Evolutionary conservation across 2,888 invertebrate genomes (phyloP), one percentile per base, ranked within the genome.

Genomic region (Meta bourneti): DNA sequence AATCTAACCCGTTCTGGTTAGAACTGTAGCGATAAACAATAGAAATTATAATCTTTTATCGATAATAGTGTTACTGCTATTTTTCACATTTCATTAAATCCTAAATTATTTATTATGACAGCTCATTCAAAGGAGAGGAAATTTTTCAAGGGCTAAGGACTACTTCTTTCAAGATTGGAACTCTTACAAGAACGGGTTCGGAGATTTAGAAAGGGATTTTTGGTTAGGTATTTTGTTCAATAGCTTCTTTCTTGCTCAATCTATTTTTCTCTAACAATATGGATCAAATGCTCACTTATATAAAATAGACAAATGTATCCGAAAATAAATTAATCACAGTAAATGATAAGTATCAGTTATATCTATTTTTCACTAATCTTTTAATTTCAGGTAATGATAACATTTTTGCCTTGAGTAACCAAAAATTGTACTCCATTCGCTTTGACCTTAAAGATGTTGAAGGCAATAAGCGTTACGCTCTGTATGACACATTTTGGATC

Each of bases 391-490:
- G 78, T 7, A 78, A 78, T n/a, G 78, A 78, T 19, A 78, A 51
- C n/a, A 78, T 78, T 6, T 78, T 13, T 48, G 52, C 78, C 52
- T 16, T 78, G 49, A 78, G n/a, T 19, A 78, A 78, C 78, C 78
- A 78, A 78, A 49, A 19, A 6, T 5, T 52, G 9, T 78, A 78
- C n/a, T 78, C 78, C 4, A 7, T 78, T 16, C 49, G 78, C 8
- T 7, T 78, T 6, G 78, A 78, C 16, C 9, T 52, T 16, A 51
- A 20, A 8, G 52, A 16, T 5, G 52, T 7, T 9, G 78, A 11
- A 16, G 78, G 78, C 1, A n/a, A 11, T 13, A n/a, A n/a, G 13
- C 8, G n/a, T 1, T 78, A 51, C 51, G 52, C 9, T n/a, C 52
- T 51, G 6, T 51, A 2, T 16, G 8, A 11, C 49, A n/a, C 19